Evolutionary conservation across 2,888 invertebrate species (phyloP), one percentile per base, ranked within the genome.

Genomic region (Gasteruption jaculator): DNA sequence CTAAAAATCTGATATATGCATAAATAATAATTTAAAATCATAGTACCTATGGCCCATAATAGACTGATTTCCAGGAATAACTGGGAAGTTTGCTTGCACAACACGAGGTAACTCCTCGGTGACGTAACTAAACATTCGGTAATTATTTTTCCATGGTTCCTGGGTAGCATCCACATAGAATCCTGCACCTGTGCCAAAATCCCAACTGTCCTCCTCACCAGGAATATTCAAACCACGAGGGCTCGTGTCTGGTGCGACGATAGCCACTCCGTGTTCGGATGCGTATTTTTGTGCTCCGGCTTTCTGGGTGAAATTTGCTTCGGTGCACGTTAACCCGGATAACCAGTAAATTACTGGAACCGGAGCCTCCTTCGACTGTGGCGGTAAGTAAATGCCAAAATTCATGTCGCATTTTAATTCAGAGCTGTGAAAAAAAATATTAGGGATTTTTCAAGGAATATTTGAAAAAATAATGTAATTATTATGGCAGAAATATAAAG

Each of bases 231-330:
- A 79, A 5, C 88, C 91, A 57, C 95, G 78, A 1, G 97, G 97
- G 53, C 95, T 96, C 0, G 97, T 99, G 63, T 99, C 99, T 0
- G 97, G 95, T 45, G 86, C 87, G 3, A 99, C 89, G 38, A 99
- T 80, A 48, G 92, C 82, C 3, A 99, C 73, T 0, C 87, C 87
- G 63, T 88, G 79, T 60, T 91, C 79, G 4, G 93, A 80, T 4
- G 97, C 97, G 72, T 85, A 84, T 58, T 80, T 80, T 74, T 99
- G 99, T 47, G 90, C 87, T n/a, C 95, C 96, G 31, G 93, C 83
- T 73, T 99, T 99, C 36, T 87, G 83, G 49, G 95, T 85, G 63
- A 97, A 95, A 74, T 99, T 99, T 61, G 90, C 86, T 71, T 99
- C 96, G 8, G 83, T 91, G 69, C 97, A 97, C 0, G 89, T 89